phyloP scores from a whole-genome alignment of 2,888 invertebrate species.

The Eupithecia centaureata region DNA sequence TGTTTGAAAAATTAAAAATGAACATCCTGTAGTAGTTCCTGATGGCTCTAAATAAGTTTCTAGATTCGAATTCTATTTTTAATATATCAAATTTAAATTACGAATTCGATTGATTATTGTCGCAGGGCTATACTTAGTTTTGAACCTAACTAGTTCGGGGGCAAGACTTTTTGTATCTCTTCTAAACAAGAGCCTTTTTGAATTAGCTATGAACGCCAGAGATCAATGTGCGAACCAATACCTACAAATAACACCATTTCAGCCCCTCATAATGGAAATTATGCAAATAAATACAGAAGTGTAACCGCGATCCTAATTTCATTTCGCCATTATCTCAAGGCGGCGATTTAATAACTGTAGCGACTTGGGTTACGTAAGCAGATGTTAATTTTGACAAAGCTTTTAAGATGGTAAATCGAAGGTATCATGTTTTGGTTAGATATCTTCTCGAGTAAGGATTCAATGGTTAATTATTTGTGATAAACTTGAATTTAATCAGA shows the following conservation, averaged over 20 bases:
- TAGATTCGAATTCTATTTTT: neutral
- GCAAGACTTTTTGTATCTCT: neutral
- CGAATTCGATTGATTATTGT: neutral
- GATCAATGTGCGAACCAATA: slow-evolving; percentile 8
- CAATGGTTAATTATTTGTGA: neutral
- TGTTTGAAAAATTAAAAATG: neutral
- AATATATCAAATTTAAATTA: neutral
- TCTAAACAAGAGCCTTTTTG: neutral
- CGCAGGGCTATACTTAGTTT: neutral
- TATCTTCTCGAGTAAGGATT: slow-evolving; percentile 4
- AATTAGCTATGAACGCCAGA: neutral
- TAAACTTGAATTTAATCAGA: neutral
- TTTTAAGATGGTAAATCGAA: slow-evolving; percentile 33
- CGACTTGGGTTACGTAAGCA: slow-evolving; percentile 44
- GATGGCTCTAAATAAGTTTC: neutral
- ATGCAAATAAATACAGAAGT: slow-evolving; percentile 53
- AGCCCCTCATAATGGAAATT: slow-evolving; percentile 48
- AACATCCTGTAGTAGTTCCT: neutral
- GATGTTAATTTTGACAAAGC: slow-evolving; percentile 32
- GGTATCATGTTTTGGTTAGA: slow-evolving; percentile 22
- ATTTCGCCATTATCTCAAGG: slow-evolving; percentile 58
- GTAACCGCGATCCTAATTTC: slow-evolving; percentile 61
- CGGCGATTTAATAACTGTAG: slow-evolving; percentile 55
- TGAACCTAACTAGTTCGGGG: neutral
- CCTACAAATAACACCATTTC: slow-evolving; percentile 27